Evolutionary conservation across 2,888 invertebrate genomes (phyloP).

Genomic region (Rhimphoctona megacephalus): DNA sequence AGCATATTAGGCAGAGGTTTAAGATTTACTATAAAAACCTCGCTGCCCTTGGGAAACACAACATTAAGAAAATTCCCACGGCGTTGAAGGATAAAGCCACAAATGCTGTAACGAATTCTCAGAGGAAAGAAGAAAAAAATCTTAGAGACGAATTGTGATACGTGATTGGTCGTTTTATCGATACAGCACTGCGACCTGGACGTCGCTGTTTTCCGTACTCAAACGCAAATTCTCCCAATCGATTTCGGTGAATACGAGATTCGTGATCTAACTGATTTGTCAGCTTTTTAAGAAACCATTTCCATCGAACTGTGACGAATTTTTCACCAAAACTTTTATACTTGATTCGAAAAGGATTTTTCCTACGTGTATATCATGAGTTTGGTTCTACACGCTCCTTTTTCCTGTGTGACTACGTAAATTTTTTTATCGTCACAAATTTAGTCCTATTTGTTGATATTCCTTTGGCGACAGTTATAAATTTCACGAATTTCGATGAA

Average conservation of each 20-base stretch:
- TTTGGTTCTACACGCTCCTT: neutral
- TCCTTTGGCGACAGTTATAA: neutral
- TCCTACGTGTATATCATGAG: neutral
- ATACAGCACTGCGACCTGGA: constrained; percentile 3
- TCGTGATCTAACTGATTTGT: neutral
- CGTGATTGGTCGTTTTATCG: constrained; percentile 41
- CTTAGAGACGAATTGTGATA: constrained; percentile 81
- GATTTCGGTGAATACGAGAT: constrained; percentile 1
- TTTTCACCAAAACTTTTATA: constrained; percentile 4
- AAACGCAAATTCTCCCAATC: neutral
- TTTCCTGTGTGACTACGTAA: neutral
- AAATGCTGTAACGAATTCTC: neutral
- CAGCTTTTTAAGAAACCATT: neutral
- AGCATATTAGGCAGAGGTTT: constrained; percentile 69
- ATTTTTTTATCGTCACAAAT: constrained; percentile 16
- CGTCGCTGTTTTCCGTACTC: constrained; percentile 1
- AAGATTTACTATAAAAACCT: constrained; percentile 70
- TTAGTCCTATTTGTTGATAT: neutral
- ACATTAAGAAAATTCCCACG: neutral
- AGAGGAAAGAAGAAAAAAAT: constrained; percentile 31
- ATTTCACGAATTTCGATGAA: neutral
- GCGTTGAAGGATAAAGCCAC: neutral
- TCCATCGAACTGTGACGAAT: neutral
- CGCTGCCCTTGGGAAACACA: constrained; percentile 54
- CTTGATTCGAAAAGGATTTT: neutral